Base-by-base conservation (phyloP, 2,888 invertebrate species). In the Acleris cristana region DNA sequence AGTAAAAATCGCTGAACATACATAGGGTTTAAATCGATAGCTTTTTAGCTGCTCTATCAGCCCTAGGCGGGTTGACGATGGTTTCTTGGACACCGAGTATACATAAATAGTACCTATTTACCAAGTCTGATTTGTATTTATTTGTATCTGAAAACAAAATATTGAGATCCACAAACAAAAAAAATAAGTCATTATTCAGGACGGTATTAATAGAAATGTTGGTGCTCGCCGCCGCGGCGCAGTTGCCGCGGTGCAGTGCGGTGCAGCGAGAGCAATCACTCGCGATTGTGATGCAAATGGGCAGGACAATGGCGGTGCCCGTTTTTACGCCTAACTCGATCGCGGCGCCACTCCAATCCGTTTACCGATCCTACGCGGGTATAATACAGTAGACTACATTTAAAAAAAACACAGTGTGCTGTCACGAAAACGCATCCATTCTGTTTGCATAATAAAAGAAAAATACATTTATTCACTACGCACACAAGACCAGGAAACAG, bases 271-370 rank as follows among this genome's bases (percentile, higher is more conserved):
- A 8, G 58, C 58, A 58, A 58, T 58, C 58, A 58, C 58, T 21
- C 16, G 51, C 83, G 76, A 87, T 87, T 88, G 87, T 87, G 77
- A 89, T 89, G 88, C 83, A 88, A 88, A 89, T 88, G 72, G 12
- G 10, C 34, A 10, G 26, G 48, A 48, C 58, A 56, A 55, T 55
- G 56, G 44, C 56, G 44, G 8, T 19, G 16, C 10, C n/a, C 45
- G 58, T 58, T 58, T 58, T 58, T 58, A 10, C 48, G 16, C n/a
- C 48, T 48, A 58, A 58, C 58, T 58, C 45, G 48, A 58, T 48
- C 58, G 12, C 48, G 23, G 44, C 21, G 1, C 14, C 16, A 21
- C 16, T 18, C 16, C 58, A 26, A 23, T 45, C 26, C 58, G 23
- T 26, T 48, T 48, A 48, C 48, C 48, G 18, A 21, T 51, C 51